phyloP scores from a whole-genome alignment of 2,797 vertebrate species.

The Dryobates pubescens region DNA sequence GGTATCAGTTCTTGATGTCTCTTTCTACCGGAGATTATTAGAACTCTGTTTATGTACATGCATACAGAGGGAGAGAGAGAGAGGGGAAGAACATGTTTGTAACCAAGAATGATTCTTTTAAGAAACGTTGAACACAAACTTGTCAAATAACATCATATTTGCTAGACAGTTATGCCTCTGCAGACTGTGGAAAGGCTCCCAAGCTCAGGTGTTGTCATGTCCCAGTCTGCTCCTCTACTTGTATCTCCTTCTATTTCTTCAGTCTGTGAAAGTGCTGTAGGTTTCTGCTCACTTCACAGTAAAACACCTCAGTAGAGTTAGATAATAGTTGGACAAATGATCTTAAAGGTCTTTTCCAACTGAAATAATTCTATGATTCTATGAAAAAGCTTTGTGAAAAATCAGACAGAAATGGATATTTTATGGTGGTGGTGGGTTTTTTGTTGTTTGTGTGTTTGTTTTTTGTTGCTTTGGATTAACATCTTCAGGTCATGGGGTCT shows the following conservation, averaged over 20 bases:
- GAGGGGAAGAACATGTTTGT: neutral
- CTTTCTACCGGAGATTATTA: neutral
- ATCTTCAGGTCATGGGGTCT: neutral
- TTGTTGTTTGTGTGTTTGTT: too few species aligned
- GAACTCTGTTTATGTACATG: neutral
- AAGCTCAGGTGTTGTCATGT: neutral
- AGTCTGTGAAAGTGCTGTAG: neutral
- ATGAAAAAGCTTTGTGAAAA: neutral
- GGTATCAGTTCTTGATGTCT: neutral
- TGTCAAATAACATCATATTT: neutral
- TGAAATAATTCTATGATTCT: too few species aligned
- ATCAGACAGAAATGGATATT: neutral
- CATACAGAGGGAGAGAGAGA: neutral
- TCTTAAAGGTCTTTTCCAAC: too few species aligned
- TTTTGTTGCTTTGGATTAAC: neutral
- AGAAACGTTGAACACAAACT: neutral
- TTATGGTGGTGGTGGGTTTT: too few species aligned
- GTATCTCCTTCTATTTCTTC: neutral
- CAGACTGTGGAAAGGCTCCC: neutral
- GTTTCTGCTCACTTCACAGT: neutral
- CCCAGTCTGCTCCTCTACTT: neutral
- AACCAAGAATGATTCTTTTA: neutral
- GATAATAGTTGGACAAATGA: too few species aligned
- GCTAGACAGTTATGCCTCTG: neutral
- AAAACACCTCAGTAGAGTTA: too few species aligned